Evolutionary conservation across 2,888 invertebrate species (phyloP), one percentile per base, ranked within the genome.

Genomic region (Tetrapedia diversipes): DNA sequence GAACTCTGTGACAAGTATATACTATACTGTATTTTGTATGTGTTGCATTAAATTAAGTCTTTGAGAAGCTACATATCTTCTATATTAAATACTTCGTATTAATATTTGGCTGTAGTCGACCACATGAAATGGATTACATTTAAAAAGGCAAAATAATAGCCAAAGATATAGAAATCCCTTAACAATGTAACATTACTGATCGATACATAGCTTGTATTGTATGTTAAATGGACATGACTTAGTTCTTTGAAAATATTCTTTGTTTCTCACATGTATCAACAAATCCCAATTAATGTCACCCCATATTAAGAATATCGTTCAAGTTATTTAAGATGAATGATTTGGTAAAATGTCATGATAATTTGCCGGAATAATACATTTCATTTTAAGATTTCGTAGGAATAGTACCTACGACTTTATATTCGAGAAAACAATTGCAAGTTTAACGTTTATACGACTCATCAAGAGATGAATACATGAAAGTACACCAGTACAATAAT

Each of bases 401-500:
- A 65, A 63, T 65, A 45, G 47, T 67, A n/a, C n/a, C n/a, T n/a
- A 39, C 45, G 60, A 43, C 61, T 24, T 65, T 79, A 80, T 47
- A 43, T 32, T 39, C 16, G 41, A 74, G n/a, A 79, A 77, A 80
- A 82, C 71, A 78, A 73, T 78, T 60, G 49, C 34, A 47, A 73
- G 67, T 54, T 72, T 72, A 73, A 71, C 65, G 51, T 61, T 45
- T 56, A 53, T 56, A 70, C 43, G 56, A 76, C 70, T 77, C 57
- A 70, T 59, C 49, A n/a, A n/a, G 51, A 63, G 77, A 76, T 57
- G 64, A 72, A 72, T 74, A 74, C 29, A 63, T 39, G 74, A 65
- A 78, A 77, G 75, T 73, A 81, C 64, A 86, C 79, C 81, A 86
- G 82, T 85, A 83, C 68, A 77, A 65, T 73, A 70, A 81, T 83